These are phyloP conservation scores for Ischnura elegans DNA, from an alignment of 2,888 invertebrate genomes.

Conservation along the genomic window DNA sequence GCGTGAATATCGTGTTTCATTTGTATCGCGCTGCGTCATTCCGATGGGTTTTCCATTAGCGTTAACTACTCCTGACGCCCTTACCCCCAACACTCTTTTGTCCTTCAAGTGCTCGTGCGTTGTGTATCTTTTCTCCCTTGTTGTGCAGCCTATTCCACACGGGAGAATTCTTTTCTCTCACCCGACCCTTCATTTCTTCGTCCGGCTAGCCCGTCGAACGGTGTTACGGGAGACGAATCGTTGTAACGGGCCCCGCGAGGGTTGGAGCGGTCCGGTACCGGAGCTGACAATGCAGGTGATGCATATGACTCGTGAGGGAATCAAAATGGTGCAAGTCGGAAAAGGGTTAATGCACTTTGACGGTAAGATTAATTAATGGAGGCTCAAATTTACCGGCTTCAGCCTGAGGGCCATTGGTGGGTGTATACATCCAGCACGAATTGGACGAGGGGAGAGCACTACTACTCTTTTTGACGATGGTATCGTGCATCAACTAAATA, in stretches of 20 bases:
- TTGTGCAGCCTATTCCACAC: neutral
- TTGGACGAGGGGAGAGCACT: neutral
- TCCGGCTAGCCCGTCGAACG: neutral
- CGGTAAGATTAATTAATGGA: conserved; percentile 41
- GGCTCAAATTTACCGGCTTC: neutral
- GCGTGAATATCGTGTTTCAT: conserved; percentile 60
- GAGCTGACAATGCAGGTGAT: neutral
- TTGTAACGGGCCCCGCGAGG: conserved; percentile 44
- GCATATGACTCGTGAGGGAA: conserved; percentile 33
- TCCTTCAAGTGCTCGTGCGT: neutral
- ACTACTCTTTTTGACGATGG: neutral
- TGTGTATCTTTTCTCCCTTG: neutral
- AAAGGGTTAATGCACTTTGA: conserved; percentile 57
- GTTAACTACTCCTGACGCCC: conserved; percentile 38
- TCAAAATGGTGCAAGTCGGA: neutral
- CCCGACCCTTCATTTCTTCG: neutral
- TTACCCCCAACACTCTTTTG: neutral
- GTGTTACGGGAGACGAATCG: conserved; percentile 42
- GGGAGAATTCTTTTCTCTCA: neutral
- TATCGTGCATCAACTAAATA: neutral
- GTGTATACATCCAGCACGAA: neutral
- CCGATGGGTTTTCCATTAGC: conserved; percentile 66
- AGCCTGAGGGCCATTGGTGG: neutral
- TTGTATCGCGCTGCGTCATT: conserved; percentile 60
- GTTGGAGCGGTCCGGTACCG: neutral